phyloP scores from a whole-genome alignment of 2,797 vertebrate species.

The Acomys russatus region DNA sequence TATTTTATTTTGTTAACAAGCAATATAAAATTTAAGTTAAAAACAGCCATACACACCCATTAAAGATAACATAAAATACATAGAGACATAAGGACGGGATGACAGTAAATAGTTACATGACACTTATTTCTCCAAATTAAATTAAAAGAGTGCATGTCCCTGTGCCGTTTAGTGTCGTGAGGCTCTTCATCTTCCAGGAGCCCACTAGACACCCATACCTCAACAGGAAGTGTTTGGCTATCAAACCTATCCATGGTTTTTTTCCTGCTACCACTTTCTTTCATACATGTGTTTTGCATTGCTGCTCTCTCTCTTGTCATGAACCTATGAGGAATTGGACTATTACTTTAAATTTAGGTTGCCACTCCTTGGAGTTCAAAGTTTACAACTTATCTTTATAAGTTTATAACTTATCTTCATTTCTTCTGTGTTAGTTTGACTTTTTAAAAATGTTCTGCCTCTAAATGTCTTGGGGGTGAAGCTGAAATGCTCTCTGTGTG shows the following conservation, averaged over 20 bases:
- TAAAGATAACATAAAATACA: not conserved
- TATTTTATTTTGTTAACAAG: not conserved
- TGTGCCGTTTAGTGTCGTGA: not conserved
- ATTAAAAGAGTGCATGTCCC: not conserved
- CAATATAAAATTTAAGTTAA: constrained; percentile 32
- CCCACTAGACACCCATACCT: not conserved
- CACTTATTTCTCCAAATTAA: not conserved
- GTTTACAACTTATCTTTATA: not conserved
- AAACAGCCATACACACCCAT: not conserved
- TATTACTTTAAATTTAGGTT: not conserved
- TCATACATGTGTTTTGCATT: not conserved
- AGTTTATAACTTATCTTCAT: not conserved
- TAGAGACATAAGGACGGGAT: not conserved
- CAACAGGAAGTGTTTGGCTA: not conserved
- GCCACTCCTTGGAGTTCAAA: not conserved
- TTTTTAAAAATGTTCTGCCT: not conserved
- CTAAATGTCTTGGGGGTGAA: not conserved
- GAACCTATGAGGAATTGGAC: not conserved
- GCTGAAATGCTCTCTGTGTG: not conserved
- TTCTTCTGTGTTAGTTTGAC: not conserved
- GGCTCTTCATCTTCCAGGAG: not conserved
- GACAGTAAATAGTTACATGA: not conserved
- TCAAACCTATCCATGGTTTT: not conserved
- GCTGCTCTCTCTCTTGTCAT: not conserved
- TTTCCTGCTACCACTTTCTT: not conserved